Evolutionary conservation across 2,797 vertebrate species (phyloP).

Genomic region (Steatocranus sp.): DNA sequence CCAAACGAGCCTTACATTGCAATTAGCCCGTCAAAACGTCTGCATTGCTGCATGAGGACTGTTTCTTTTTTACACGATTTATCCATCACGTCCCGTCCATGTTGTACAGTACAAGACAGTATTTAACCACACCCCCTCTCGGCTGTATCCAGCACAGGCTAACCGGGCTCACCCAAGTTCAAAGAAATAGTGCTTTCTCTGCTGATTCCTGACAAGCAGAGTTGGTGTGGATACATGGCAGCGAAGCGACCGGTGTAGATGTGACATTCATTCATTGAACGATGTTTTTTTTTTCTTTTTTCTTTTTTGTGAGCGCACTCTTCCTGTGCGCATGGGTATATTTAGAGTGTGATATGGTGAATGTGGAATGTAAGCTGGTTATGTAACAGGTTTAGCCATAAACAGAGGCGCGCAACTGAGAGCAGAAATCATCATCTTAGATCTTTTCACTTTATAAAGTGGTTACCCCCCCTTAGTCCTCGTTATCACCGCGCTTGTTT

Average conservation of each 20-base stretch:
- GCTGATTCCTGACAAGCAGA: conserved; percentile 3
- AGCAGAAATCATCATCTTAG: conserved; percentile 55
- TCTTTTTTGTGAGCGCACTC: conserved; percentile 13
- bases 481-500: not conserved
- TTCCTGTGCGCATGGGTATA: conserved; percentile 73
- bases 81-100: conserved; percentile 77
- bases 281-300: not conserved
- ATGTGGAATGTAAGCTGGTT: conserved; percentile 94
- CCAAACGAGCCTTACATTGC: not conserved
- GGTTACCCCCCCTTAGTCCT: not conserved
- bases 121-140: conserved; percentile 85
- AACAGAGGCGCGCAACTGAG: conserved; percentile 79
- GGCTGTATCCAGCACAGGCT: conserved; percentile 74
- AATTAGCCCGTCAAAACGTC: conserved; percentile 8
- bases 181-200: conserved; percentile 65
- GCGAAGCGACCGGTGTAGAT: not conserved
- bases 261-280: conserved; percentile 34
- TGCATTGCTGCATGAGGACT: not conserved
- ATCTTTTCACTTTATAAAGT: conserved; percentile 27
- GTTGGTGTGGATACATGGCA: not conserved
- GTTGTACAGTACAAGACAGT: conserved; percentile 90
- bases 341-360: conserved; percentile 90
- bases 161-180: conserved; percentile 77
- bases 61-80: conserved; percentile 32
- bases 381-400: conserved; percentile 97